A percentile compares a stretch with the other conserved stretches of the same genome.
phyloP scores from a whole-genome alignment of 2,888 invertebrate genomes.

The Cryptocephalus moraei region DNA sequence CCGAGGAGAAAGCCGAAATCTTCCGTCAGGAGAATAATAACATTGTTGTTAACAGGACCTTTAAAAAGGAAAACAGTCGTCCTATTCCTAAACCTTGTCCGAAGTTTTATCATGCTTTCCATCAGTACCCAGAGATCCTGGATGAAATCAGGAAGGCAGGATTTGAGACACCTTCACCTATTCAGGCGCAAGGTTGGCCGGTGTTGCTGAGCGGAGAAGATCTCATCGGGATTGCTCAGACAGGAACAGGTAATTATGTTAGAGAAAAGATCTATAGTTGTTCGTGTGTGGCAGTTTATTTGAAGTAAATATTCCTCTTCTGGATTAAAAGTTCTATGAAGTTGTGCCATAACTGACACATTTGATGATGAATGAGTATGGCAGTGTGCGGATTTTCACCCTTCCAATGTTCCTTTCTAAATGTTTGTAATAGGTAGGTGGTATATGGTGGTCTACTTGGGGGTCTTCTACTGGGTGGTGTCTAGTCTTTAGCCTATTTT shows the following conservation, averaged over 20 bases:
- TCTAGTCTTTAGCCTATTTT: too few species aligned
- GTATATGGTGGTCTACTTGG: too few species aligned
- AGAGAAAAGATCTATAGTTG: too few species aligned
- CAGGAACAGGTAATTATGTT: constrained; percentile 55
- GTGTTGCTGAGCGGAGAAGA: constrained; percentile 82
- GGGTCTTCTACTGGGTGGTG: too few species aligned
- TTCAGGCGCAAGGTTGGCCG: constrained; percentile 93
- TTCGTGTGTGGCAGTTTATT: too few species aligned
- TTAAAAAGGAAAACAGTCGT: constrained; percentile 30
- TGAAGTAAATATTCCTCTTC: too few species aligned
- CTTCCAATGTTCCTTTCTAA: too few species aligned
- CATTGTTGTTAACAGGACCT: constrained; percentile 61
- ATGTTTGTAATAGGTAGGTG: too few species aligned
- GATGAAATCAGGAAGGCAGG: constrained; percentile 69
- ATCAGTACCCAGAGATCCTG: constrained; percentile 73
- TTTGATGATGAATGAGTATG: too few species aligned
- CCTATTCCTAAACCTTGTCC: constrained; percentile 66
- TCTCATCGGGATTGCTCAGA: constrained; percentile 93
- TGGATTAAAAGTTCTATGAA: too few species aligned
- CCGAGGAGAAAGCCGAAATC: constrained; percentile 48
- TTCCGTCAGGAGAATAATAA: constrained; percentile 61
- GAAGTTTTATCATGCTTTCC: constrained; percentile 76
- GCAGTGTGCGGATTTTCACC: too few species aligned
- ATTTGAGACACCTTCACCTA: constrained; percentile 78
- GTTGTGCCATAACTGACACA: too few species aligned